A percentile compares a stretch with the other conserved stretches of the same genome.
Conservation (phyloP, 1,140 invertebrate genomes). For the Brachionus paranguensis region DNA sequence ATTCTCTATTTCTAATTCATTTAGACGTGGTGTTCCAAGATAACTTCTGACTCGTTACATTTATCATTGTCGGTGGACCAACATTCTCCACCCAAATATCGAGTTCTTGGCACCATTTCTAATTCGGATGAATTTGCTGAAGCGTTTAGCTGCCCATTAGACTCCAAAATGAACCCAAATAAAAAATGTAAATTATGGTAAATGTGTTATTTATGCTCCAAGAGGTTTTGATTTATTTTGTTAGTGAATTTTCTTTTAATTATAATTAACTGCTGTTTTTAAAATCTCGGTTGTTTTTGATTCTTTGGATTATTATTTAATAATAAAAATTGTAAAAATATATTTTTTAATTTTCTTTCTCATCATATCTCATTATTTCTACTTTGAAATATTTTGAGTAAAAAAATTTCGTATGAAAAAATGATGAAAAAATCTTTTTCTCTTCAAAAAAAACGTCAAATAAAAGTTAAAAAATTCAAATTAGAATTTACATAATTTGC, state of each 20-base stretch:
- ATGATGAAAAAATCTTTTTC: too few species aligned
- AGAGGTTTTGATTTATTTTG: not conserved
- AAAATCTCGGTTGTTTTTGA: not conserved
- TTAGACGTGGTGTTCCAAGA: constrained; percentile 48
- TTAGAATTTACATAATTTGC: too few species aligned
- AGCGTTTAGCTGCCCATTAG: constrained; percentile 50
- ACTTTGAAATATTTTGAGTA: too few species aligned
- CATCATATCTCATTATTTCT: too few species aligned
- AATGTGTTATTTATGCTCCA: not conserved
- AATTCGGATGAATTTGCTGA: constrained; percentile 51
- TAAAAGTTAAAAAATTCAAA: too few species aligned
- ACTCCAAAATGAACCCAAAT: constrained; percentile 40
- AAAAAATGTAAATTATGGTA: constrained; percentile 42
- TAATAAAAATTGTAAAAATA: not conserved
- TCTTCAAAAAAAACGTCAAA: too few species aligned
- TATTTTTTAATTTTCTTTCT: not conserved
- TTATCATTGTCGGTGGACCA: constrained; percentile 44
- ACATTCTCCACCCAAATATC: constrained; percentile 45
- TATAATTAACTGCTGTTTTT: not conserved
- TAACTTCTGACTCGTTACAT: constrained; percentile 43
- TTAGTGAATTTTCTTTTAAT: not conserved
- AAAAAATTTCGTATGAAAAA: too few species aligned
- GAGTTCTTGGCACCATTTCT: constrained; percentile 49
- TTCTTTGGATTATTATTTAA: not conserved
- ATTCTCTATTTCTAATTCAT: not conserved